Evolutionary conservation across 2,888 invertebrate species (phyloP), one percentile per base, ranked within the genome.

Genomic region (Leucoma salicis): DNA sequence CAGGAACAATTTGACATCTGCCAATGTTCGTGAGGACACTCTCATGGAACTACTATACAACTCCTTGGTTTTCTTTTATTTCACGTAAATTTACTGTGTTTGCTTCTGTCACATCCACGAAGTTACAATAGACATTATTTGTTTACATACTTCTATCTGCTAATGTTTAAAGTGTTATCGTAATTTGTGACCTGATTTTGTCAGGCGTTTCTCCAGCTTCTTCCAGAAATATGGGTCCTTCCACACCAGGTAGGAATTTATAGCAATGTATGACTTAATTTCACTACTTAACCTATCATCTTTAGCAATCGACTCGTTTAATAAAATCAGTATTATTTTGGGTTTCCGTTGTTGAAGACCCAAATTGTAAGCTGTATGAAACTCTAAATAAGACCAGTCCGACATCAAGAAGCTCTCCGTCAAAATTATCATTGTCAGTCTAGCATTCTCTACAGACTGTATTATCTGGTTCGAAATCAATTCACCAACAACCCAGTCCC

Each of bases 391-490:
- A 4, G 31, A 14, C 31, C 31, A 31, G 6, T 31, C 31, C 1
- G 31, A 31, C 10, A n/a, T 2, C n/a, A 31, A 31, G 6, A 31
- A 31, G 10, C 10, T 16, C n/a, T 31, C 16, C 6, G 31, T 31
- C n/a, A 31, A 31, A 31, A 31, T 7, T 15, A 31, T 31, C 2
- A 31, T n/a, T 15, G 31, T 31, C 15, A 15, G 14, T 15, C 31
- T 15, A 1, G 31, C 8, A 8, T 31, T 31, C 7, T 31, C 16
- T 5, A 31, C 31, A n/a, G 31, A 15, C 3, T 15, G 2, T 31
- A 31, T 31, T 15, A 31, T 31, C 12, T 31, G 31, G n/a, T 31
- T n/a, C 11, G 31, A 15, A 7, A 31, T 31, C 31, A 16, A 15
- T 31, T 31, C 10, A 2, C 31, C 31, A n/a, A 16, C 15, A 15